Conservation (phyloP, 1,140 invertebrate genomes). For the Nixonia krombeini region DNA sequence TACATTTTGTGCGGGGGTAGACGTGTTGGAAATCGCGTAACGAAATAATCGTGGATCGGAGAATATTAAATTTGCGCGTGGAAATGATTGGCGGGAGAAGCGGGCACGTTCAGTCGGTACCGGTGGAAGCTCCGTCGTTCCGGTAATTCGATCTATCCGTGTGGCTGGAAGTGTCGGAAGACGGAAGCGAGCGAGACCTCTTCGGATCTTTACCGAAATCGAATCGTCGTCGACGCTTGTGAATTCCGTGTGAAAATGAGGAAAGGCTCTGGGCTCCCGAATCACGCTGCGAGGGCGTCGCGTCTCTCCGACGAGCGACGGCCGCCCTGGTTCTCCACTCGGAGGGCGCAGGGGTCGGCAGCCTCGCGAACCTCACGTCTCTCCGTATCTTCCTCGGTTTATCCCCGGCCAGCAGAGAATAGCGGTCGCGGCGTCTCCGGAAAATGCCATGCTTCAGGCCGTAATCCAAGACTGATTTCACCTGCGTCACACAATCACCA, state of each 20-base stretch:
- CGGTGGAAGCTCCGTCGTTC: constrained; percentile 4
- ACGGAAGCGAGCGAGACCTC: constrained; percentile 26
- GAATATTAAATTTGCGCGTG: no score
- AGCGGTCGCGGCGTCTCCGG: constrained; percentile 52
- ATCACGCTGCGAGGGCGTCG: constrained; percentile 6
- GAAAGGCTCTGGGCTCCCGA: constrained; percentile 12
- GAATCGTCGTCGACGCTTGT: constrained; percentile 21
- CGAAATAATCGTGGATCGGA: no score
- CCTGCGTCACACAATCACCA: constrained; percentile 29
- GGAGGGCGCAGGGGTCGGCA: constrained; percentile 46
- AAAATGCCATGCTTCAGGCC: constrained; percentile 60
- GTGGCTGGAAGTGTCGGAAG: constrained; percentile 31
- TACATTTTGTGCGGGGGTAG: no score
- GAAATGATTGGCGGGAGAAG: no score
- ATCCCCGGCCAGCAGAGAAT: constrained; percentile 55
- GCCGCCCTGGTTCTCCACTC: constrained; percentile 30
- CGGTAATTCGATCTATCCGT: constrained; percentile 32
- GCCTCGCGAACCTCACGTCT: constrained; percentile 53
- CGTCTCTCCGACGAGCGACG: constrained; percentile 13
- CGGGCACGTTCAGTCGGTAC: background rate
- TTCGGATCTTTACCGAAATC: constrained; percentile 27
- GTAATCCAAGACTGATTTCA: constrained; percentile 48
- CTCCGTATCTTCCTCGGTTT: constrained; percentile 50
- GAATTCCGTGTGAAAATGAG: constrained; percentile 23
- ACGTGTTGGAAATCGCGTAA: no score